Evolutionary conservation across 1,140 invertebrate genomes (phyloP).

Genomic region (Bombus cullumanus): DNA sequence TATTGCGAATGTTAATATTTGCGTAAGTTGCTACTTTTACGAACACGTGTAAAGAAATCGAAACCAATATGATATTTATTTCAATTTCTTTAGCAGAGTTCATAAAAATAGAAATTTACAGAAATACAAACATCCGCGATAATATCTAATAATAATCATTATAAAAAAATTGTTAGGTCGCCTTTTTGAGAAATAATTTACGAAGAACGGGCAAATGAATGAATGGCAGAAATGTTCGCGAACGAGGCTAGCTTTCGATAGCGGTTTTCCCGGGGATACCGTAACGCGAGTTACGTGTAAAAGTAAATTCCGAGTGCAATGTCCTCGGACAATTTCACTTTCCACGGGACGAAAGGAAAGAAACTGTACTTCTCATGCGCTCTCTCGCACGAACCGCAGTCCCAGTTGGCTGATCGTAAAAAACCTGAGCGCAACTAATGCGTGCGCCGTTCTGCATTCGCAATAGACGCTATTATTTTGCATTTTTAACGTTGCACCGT

Average conservation of each 20-base stretch:
- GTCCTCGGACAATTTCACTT: conserved; percentile 39
- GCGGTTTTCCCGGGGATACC: conserved; percentile 31
- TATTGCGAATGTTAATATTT: no score
- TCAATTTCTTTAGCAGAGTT: no score
- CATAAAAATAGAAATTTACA: no score
- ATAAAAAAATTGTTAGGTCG: no score
- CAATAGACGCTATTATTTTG: conserved; percentile 3
- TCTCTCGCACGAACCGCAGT: neutral
- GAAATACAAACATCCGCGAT: neutral
- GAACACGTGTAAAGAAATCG: no score
- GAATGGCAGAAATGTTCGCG: neutral
- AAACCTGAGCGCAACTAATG: neutral
- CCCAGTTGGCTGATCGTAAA: conserved; percentile 11
- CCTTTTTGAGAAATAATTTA: neutral
- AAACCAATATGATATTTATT: no score
- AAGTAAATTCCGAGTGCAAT: conserved; percentile 40
- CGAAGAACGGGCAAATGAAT: neutral
- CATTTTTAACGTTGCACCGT: neutral
- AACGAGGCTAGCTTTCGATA: conserved; percentile 9
- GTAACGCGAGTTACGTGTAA: conserved; percentile 37
- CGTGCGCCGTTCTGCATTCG: conserved; percentile 9
- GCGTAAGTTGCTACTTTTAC: no score
- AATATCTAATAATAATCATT: no score
- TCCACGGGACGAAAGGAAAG: conserved; percentile 31
- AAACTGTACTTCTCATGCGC: conserved; percentile 22